Base-by-base conservation (phyloP, 2,888 invertebrate genomes). In the Mantis religiosa region DNA sequence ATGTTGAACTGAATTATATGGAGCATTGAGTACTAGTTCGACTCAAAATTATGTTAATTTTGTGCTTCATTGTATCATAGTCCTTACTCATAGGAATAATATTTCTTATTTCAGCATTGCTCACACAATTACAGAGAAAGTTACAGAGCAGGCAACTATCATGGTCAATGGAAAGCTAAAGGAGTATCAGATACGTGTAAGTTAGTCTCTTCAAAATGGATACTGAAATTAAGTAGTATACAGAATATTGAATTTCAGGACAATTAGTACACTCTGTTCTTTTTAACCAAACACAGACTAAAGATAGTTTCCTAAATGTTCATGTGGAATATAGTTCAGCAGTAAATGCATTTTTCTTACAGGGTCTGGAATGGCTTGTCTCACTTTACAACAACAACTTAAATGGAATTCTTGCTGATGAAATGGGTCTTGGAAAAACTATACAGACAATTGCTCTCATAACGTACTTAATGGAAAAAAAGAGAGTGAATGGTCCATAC, bases 341-440 rank as follows among this genome's bases (percentile, higher is more conserved):
- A 71, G 54, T 14, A 71, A 82, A 34, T 87, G 14, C 28, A 83
- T 88, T 83, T 89, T 85, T 41, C 82, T 88, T 90, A 82, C 83
- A 94, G 92, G 95, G 95, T 84, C 92, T 95, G 90, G 95, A 95
- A 91, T 95, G 95, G 95, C 93, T 96, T 92, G 95, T 96, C 25
- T 95, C 95, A 0, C 92, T 96, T 89, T 95, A 95, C 92, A 96
- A 95, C 92, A 96, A 96, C 92, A 95, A 95, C 91, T 92, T 96
- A 90, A 96, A 96, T 92, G 95, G 95, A 27, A 95, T 95, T 91
- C 92, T 95, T 90, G 95, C 95, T 83, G 95, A 96, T 92, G 95
- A 96, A 92, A 95, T 95, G 95, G 95, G 95, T 90, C 92, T 95
- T 88, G 95, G 95, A 28, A 95, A 95, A 92, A 94, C 93, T 28